Conservation (phyloP, 2,797 vertebrate genomes). For the Amazonetta brasiliensis region DNA sequence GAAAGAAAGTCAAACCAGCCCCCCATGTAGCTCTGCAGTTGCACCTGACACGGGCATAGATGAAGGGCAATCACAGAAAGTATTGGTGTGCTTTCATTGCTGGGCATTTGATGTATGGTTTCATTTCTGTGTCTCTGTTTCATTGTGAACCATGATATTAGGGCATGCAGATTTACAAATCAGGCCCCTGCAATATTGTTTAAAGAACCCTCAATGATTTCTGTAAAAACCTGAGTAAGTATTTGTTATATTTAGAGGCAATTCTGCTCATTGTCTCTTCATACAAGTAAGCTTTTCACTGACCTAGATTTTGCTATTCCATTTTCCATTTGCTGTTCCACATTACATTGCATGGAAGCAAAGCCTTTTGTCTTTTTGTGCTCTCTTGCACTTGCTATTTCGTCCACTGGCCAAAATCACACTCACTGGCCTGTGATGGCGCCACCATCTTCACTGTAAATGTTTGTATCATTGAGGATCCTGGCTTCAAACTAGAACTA, state of each 20-base stretch:
- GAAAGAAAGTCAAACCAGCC: not conserved
- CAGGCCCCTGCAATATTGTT: not conserved
- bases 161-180: not conserved
- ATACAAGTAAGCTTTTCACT: constrained; percentile 45
- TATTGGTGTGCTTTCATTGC: fast-evolving
- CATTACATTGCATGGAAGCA: constrained; percentile 13
- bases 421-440: not conserved
- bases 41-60: fast-evolving
- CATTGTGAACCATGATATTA: not conserved
- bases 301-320: constrained; percentile 65
- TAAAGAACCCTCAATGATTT: constrained; percentile 33
- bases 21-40: fast-evolving
- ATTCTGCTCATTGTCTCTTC: constrained; percentile 54
- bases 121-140: not conserved
- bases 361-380: constrained; percentile 27
- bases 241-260: constrained; percentile 66
- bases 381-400: constrained; percentile 8
- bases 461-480: not conserved
- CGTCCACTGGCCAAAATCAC: not conserved
- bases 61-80: fast-evolving
- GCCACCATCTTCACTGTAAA: not conserved
- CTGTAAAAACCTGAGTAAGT: constrained; percentile 50
- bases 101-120: not conserved
- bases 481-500: not conserved
- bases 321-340: constrained; percentile 36